These are phyloP conservation scores for Alouatta palliata DNA, from an alignment of 2,113 vertebrate genomes.

Conservation along the genomic window DNA sequence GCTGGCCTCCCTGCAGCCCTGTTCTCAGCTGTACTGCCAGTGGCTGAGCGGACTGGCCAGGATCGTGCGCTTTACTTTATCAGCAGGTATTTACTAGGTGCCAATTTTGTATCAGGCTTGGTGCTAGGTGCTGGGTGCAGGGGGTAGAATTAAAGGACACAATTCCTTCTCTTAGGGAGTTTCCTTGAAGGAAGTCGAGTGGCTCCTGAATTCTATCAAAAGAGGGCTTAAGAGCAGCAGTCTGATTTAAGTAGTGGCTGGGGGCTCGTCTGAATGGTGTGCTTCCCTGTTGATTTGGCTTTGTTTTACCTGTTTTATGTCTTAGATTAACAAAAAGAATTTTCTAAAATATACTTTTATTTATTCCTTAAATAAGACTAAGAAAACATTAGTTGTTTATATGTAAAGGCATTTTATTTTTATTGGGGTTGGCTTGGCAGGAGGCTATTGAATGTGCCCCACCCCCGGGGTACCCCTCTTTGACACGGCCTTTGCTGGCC, in stretches of 20 bases:
- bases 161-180: not conserved
- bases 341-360: not conserved
- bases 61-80: not conserved
- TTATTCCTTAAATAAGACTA: not conserved
- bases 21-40: not conserved
- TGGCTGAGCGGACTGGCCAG: not conserved
- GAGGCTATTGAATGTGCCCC: not conserved
- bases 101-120: not conserved
- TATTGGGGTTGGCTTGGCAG: not conserved
- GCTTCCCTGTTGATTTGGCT: not conserved
- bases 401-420: not conserved
- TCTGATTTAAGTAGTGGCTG: not conserved
- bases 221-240: not conserved
- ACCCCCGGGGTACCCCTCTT: not conserved
- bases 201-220: not conserved
- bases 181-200: not conserved
- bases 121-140: not conserved
- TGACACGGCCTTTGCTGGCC: accelerated
- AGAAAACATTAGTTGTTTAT: not conserved
- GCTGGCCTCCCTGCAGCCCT: not conserved
- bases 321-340: not conserved
- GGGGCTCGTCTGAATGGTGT: not conserved
- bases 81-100: not conserved
- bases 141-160: not conserved
- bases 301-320: not conserved